phyloP scores from a whole-genome alignment of 2,113 vertebrate species.

The Calypte anna region DNA sequence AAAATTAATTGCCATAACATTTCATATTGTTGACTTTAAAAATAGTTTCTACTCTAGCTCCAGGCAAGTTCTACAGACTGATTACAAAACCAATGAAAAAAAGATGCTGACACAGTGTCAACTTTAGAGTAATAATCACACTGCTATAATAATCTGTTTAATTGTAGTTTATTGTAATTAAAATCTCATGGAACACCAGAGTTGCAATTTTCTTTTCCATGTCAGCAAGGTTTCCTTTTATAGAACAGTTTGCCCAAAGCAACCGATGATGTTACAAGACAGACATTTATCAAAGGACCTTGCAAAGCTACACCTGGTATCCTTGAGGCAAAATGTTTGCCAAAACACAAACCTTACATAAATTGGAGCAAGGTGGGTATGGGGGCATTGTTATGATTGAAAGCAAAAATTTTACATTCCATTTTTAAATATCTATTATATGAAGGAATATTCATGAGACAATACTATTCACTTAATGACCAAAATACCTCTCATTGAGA shows the following conservation, averaged over 20 bases:
- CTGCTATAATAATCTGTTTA: constrained; percentile 71
- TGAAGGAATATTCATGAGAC: constrained; percentile 41
- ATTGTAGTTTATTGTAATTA: constrained; percentile 78
- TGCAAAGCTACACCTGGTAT: constrained; percentile 12
- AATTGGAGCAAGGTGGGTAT: not conserved
- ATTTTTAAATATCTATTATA: not conserved
- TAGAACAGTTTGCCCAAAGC: constrained; percentile 49
- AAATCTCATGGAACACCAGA: constrained; percentile 49
- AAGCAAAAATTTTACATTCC: constrained; percentile 15
- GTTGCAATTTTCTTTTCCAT: constrained; percentile 66
- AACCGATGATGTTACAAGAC: constrained; percentile 11
- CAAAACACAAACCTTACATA: not conserved
- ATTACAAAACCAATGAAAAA: constrained; percentile 62
- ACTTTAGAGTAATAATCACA: constrained; percentile 62
- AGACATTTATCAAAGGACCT: constrained; percentile 10
- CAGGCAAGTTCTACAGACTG: constrained; percentile 53
- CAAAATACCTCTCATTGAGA: constrained; percentile 40
- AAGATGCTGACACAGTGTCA: constrained; percentile 66
- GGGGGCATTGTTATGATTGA: not conserved
- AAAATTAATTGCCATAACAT: not conserved
- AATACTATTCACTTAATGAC: constrained; percentile 40
- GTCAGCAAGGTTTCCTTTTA: constrained; percentile 68
- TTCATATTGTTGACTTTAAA: not conserved
- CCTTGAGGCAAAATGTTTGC: constrained; percentile 33
- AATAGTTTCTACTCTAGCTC: constrained; percentile 32